Conservation (phyloP, 2,113 vertebrate species). For the Xiphias gladius region DNA sequence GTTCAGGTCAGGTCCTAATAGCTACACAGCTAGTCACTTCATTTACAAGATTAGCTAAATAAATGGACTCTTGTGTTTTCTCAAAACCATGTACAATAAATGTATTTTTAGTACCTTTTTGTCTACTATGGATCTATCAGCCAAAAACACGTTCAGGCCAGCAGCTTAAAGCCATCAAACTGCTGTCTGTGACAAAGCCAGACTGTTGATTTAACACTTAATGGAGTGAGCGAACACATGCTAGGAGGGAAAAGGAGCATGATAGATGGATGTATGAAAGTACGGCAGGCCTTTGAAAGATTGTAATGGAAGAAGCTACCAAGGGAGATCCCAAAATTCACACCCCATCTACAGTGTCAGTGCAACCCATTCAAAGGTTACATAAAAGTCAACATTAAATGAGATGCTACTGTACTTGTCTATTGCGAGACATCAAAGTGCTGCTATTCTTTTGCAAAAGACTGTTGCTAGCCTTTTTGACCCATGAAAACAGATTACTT, state of each 20-base stretch:
- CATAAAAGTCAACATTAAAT: conserved; percentile 41
- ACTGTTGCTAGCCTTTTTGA: background rate
- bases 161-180: conserved; percentile 78
- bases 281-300: conserved; percentile 76
- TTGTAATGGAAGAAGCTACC: conserved; percentile 75
- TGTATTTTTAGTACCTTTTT: conserved; percentile 63
- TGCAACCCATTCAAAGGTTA: conserved; percentile 56
- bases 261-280: conserved; percentile 79
- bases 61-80: conserved; percentile 28
- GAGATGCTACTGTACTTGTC: conserved; percentile 10
- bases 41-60: conserved; percentile 18
- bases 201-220: conserved; percentile 78
- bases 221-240: conserved; percentile 77
- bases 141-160: conserved; percentile 53
- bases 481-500: background rate
- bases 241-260: conserved; percentile 74
- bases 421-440: background rate
- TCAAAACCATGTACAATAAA: conserved; percentile 49
- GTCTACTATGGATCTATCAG: conserved; percentile 62
- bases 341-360: conserved; percentile 74
- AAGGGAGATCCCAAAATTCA: conserved; percentile 75
- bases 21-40: conserved; percentile 7
- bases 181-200: conserved; percentile 73
- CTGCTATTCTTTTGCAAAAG: background rate
- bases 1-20: conserved; percentile 5